Evolutionary conservation across 2,797 vertebrate genomes (phyloP).

Genomic region (Basileuterus tristriatus): DNA sequence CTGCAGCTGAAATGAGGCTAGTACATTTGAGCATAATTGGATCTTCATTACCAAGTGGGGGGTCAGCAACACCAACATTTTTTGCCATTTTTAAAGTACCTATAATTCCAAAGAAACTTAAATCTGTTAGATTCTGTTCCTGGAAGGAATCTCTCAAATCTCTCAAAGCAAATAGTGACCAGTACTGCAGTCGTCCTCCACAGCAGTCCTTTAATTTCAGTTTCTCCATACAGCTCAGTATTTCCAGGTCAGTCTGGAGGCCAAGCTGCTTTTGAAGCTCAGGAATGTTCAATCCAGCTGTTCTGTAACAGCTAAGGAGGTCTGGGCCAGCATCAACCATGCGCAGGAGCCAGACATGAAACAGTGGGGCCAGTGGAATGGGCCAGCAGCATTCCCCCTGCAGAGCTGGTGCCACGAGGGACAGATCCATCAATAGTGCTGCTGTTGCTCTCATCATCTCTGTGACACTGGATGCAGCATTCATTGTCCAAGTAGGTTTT

Average conservation of each 20-base stretch:
- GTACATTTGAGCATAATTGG: background rate
- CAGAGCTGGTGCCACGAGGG: rapidly evolving
- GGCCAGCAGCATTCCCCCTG: background rate
- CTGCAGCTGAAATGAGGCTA: background rate
- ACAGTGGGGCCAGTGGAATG: background rate
- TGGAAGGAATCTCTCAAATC: background rate
- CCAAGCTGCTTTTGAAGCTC: background rate
- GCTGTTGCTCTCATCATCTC: background rate
- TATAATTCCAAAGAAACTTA: background rate
- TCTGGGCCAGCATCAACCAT: background rate
- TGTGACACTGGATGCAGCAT: background rate
- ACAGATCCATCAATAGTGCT: background rate
- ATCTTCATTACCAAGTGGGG: background rate
- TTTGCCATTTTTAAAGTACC: background rate
- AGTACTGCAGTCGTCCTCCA: background rate
- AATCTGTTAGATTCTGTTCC: background rate
- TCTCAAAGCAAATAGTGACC: background rate
- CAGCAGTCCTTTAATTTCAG: background rate
- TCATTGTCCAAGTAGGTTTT: background rate
- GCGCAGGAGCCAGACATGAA: background rate
- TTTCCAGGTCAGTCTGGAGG: background rate
- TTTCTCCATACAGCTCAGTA: rapidly evolving
- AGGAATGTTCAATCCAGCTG: background rate
- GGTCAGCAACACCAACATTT: background rate
- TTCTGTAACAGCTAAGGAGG: background rate